Conservation (phyloP, 2,797 vertebrate species). For the Oreochromis mossambicus region DNA sequence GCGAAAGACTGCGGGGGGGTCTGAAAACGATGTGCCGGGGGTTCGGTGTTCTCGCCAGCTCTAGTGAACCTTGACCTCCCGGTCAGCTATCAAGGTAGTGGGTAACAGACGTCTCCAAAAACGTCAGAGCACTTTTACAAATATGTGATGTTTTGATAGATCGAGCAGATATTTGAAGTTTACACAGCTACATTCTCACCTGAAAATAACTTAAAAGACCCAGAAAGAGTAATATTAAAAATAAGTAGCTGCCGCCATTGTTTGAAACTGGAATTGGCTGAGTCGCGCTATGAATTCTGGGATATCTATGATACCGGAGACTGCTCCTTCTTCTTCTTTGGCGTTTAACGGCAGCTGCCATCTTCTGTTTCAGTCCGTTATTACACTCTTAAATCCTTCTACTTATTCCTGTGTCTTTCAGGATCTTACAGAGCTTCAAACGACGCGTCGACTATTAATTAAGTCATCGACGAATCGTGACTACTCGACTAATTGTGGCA, state of each 20-base stretch:
- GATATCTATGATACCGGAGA: neutral
- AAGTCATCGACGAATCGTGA: neutral
- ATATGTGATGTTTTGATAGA: neutral
- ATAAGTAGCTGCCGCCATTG: neutral
- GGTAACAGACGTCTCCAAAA: neutral
- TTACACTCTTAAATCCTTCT: neutral
- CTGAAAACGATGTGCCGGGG: neutral
- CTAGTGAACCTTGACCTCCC: fast-evolving
- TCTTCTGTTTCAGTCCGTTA: neutral
- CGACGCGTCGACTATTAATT: fast-evolving
- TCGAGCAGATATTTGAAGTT: neutral
- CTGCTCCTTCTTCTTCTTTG: neutral
- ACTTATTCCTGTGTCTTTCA: neutral
- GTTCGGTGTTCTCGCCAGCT: neutral
- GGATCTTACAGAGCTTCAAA: neutral
- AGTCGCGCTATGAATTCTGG: neutral
- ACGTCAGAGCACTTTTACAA: neutral
- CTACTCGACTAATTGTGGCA: neutral
- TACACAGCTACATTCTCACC: neutral
- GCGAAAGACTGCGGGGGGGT: neutral
- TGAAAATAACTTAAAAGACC: neutral
- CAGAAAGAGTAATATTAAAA: neutral
- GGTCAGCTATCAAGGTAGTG: neutral
- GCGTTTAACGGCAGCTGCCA: neutral
- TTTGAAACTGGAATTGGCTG: neutral